These are phyloP conservation scores for Hemithea aestivaria DNA, from an alignment of 2,888 invertebrate genomes.

Conservation along the genomic window DNA sequence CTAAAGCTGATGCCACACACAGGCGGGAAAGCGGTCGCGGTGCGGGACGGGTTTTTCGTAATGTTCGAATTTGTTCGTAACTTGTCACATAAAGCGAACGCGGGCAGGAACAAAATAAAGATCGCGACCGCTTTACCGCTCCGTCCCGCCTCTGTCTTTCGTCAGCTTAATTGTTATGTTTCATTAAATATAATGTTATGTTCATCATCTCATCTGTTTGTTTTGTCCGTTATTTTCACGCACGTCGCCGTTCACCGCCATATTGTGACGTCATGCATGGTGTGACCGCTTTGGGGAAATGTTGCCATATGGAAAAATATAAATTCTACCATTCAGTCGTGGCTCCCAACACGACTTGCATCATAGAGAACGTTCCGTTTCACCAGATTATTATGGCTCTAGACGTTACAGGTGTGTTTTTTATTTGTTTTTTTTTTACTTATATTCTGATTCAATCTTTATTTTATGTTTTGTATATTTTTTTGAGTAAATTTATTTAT, in stretches of 20 bases:
- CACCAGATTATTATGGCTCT: slow-evolving; percentile 85
- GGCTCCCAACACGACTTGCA: slow-evolving; percentile 86
- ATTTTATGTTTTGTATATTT: slow-evolving; percentile 1
- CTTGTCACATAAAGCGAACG: too few species aligned
- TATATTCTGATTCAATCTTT: slow-evolving; percentile 10
- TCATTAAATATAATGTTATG: slow-evolving; percentile 25
- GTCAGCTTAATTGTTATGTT: background rate
- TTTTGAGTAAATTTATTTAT: too few species aligned
- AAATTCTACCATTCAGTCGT: slow-evolving; percentile 65
- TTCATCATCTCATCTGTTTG: slow-evolving; percentile 18
- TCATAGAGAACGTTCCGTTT: slow-evolving; percentile 82
- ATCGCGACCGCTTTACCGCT: too few species aligned
- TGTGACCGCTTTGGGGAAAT: slow-evolving; percentile 42
- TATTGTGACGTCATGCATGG: slow-evolving; percentile 73
- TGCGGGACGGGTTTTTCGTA: too few species aligned
- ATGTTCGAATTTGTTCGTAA: too few species aligned
- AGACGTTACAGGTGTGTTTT: slow-evolving; percentile 89
- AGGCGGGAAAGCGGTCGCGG: too few species aligned
- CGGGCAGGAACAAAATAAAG: too few species aligned
- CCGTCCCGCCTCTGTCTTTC: too few species aligned
- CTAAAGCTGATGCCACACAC: too few species aligned
- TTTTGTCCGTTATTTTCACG: slow-evolving; percentile 32
- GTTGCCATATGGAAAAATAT: slow-evolving; percentile 35
- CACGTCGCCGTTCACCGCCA: slow-evolving; percentile 46
- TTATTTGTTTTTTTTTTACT: too few species aligned